A percentile compares a stretch with the other conserved stretches of the same genome.
phyloP scores from a whole-genome alignment of 2,888 invertebrate genomes.

The Leucophenga maculata region DNA sequence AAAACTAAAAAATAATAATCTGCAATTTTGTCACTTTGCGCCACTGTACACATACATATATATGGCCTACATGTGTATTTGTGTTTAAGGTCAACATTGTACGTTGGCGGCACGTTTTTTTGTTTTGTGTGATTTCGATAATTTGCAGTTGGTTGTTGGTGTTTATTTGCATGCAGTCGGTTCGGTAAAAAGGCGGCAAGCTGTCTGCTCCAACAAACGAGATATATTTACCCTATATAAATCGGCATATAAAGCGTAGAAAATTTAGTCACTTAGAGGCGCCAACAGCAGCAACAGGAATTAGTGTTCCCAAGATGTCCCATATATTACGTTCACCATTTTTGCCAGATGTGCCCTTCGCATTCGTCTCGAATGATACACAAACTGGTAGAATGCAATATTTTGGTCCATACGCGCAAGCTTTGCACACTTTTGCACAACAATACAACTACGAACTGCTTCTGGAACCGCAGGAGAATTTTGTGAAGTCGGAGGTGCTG shows the following conservation, averaged over 20 bases:
- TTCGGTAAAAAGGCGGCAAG: no score
- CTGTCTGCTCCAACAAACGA: no score
- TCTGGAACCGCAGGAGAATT: slow-evolving; percentile 42
- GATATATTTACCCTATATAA: no score
- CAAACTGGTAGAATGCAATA: background rate
- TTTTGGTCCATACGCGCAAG: slow-evolving; percentile 53
- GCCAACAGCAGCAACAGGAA: no score
- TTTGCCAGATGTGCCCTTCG: slow-evolving; percentile 52
- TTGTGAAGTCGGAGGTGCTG: slow-evolving; percentile 42
- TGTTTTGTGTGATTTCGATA: slow-evolving; percentile 42
- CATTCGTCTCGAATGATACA: slow-evolving; percentile 47
- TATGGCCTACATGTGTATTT: background rate
- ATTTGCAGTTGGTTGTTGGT: slow-evolving; percentile 37
- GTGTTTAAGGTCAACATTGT: slow-evolving; percentile 38
- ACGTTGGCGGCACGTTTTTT: background rate
- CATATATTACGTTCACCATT: slow-evolving; percentile 45
- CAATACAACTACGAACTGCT: slow-evolving; percentile 47
- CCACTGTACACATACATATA: background rate
- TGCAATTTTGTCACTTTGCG: background rate
- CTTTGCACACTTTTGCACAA: slow-evolving; percentile 51
- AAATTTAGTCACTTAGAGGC: no score
- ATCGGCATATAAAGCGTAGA: slow-evolving; percentile 34
- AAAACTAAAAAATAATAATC: no score
- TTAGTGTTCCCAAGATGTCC: slow-evolving; percentile 34
- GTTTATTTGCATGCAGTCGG: no score